Conservation (phyloP, 2,113 vertebrate genomes). For the Malurus melanocephalus region DNA sequence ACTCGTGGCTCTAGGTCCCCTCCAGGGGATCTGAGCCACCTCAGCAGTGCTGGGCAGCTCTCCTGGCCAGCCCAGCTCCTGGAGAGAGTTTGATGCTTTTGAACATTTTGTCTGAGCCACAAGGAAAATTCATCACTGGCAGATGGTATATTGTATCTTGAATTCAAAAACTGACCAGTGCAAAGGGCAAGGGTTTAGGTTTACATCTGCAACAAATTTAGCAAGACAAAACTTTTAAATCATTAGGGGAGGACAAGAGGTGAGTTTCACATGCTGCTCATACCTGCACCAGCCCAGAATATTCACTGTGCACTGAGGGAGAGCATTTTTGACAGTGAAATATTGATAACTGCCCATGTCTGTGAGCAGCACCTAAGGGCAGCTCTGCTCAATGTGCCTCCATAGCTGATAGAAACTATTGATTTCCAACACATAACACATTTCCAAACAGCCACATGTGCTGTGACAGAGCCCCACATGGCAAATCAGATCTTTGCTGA, state of each 20-base stretch:
- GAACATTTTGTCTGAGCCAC: neutral
- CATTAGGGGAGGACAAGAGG: neutral
- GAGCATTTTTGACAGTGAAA: neutral
- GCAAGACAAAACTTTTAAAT: neutral
- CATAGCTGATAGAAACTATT: neutral
- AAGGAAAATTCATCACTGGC: neutral
- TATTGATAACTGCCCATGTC: neutral
- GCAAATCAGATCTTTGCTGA: neutral
- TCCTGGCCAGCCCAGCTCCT: neutral
- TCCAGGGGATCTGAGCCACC: neutral
- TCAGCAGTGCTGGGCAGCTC: neutral
- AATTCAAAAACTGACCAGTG: neutral
- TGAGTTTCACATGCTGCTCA: neutral
- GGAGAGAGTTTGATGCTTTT: rapidly evolving
- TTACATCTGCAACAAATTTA: neutral
- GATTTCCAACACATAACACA: neutral
- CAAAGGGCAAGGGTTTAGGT: neutral
- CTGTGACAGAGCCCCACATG: neutral
- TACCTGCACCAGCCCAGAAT: neutral
- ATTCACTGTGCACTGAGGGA: neutral
- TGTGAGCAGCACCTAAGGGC: neutral
- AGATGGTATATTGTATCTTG: rapidly evolving
- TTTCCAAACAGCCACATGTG: neutral
- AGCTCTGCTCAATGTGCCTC: neutral
- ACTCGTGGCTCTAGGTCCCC: rapidly evolving